phyloP scores from a whole-genome alignment of 2,113 vertebrate genomes.

The Entelurus aequoreus region DNA sequence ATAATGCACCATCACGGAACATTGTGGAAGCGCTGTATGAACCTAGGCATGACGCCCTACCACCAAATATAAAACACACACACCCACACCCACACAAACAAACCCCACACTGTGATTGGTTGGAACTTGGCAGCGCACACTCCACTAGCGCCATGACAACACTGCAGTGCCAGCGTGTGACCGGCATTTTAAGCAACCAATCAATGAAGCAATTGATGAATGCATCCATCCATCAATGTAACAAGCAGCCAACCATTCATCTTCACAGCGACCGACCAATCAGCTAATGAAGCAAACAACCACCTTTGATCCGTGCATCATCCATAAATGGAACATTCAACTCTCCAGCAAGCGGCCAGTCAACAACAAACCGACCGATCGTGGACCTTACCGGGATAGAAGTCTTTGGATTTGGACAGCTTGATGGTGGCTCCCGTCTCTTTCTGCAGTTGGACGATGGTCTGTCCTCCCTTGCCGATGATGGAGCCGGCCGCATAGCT shows the following conservation, averaged over 20 bases:
- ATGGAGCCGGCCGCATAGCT: slow-evolving; percentile 93
- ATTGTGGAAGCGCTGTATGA: too few relatives aligned
- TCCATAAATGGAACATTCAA: not conserved
- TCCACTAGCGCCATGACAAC: slow-evolving; percentile 27
- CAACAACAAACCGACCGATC: not conserved
- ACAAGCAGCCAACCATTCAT: not conserved
- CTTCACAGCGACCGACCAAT: not conserved
- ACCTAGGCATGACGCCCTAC: too few relatives aligned
- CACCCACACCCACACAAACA: not conserved
- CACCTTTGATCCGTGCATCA: slow-evolving; percentile 3
- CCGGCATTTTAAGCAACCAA: slow-evolving; percentile 11
- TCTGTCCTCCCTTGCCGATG: slow-evolving; percentile 92
- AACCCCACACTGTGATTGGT: slow-evolving; percentile 33
- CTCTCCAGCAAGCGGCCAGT: not conserved
- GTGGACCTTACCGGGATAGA: slow-evolving; percentile 83
- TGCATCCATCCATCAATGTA: not conserved
- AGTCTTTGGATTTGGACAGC: slow-evolving; percentile 96
- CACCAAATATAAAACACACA: too few relatives aligned
- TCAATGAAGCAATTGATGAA: not conserved
- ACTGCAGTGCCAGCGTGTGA: slow-evolving; percentile 4
- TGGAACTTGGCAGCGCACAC: slow-evolving; percentile 30
- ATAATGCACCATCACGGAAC: too few relatives aligned
- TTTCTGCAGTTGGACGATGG: slow-evolving; percentile 91
- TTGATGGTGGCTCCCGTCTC: slow-evolving; percentile 94
- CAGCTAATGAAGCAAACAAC: not conserved